Evolutionary conservation across 2,888 invertebrate genomes (phyloP).

Genomic region (Leptinotarsa juncta): DNA sequence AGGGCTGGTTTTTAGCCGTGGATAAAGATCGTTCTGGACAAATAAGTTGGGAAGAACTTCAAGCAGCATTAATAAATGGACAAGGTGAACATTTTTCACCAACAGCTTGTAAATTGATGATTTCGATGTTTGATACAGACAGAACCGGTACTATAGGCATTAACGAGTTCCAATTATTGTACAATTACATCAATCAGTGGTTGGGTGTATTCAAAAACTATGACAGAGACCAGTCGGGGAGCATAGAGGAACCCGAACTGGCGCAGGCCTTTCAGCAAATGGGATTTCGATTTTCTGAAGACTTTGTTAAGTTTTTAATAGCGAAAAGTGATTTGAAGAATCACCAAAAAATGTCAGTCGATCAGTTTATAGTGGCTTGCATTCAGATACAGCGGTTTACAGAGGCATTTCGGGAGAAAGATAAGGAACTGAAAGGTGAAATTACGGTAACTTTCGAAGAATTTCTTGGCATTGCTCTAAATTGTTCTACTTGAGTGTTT

Average conservation of each 20-base stretch:
- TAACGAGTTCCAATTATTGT: constrained; percentile 86
- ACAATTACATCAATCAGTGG: constrained; percentile 92
- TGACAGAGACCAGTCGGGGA: constrained; percentile 87
- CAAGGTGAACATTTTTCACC: constrained; percentile 87
- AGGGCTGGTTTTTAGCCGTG: constrained; percentile 86
- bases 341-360: constrained; percentile 78
- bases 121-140: constrained; percentile 91
- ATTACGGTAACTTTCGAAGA: constrained; percentile 93
- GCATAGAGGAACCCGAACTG: constrained; percentile 84
- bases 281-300: constrained; percentile 87
- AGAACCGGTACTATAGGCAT: constrained; percentile 86
- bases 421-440: constrained; percentile 82
- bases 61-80: constrained; percentile 85
- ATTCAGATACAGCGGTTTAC: constrained; percentile 90
- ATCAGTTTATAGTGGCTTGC: constrained; percentile 89
- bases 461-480: constrained; percentile 85
- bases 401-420: constrained; percentile 86
- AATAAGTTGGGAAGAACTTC: constrained; percentile 81
- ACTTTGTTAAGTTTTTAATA: constrained; percentile 80
- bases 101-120: constrained; percentile 87
- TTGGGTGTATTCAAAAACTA: constrained; percentile 84
- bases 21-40: constrained; percentile 87
- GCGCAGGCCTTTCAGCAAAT: constrained; percentile 84
- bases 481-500: constrained; percentile 69
- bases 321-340: constrained; percentile 76